Evolutionary conservation across 2,888 invertebrate genomes (phyloP).

Genomic region (Choreutis nemorana): DNA sequence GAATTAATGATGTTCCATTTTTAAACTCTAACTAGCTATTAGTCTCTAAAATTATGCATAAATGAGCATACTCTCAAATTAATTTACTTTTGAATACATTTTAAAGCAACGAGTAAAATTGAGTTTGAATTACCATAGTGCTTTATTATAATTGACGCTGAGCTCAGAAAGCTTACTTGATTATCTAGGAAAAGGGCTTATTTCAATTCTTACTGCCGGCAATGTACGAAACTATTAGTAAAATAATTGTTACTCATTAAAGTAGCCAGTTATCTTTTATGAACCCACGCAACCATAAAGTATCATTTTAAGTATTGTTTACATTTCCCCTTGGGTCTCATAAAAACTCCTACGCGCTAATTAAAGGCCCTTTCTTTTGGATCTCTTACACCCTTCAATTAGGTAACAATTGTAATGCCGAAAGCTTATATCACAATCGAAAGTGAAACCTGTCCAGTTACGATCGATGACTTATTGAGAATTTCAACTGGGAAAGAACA

Average conservation of each 20-base stretch:
- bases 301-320: conserved; percentile 3
- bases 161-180: conserved; percentile 5
- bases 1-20: too few species aligned
- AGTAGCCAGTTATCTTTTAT: too few species aligned
- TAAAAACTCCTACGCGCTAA: conserved; percentile 39
- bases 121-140: too few species aligned
- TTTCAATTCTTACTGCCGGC: conserved; percentile 10
- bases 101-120: too few species aligned
- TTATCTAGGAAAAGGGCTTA: conserved; percentile 4
- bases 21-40: too few species aligned
- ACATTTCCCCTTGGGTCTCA: conserved; percentile 13
- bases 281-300: conserved; percentile 3
- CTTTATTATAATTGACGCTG: too few species aligned
- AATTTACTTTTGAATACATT: too few species aligned
- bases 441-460: conserved; percentile 49
- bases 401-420: conserved; percentile 30
- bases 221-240: conserved; percentile 7
- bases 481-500: conserved; percentile 49
- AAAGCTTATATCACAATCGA: conserved; percentile 45
- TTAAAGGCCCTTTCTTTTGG: conserved; percentile 40
- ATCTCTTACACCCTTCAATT: conserved; percentile 21
- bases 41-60: too few species aligned
- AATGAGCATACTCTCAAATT: too few species aligned
- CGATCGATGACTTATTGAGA: conserved; percentile 51
- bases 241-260: too few species aligned